Conservation (phyloP, 2,888 invertebrate species). For the Panopea generosa region DNA sequence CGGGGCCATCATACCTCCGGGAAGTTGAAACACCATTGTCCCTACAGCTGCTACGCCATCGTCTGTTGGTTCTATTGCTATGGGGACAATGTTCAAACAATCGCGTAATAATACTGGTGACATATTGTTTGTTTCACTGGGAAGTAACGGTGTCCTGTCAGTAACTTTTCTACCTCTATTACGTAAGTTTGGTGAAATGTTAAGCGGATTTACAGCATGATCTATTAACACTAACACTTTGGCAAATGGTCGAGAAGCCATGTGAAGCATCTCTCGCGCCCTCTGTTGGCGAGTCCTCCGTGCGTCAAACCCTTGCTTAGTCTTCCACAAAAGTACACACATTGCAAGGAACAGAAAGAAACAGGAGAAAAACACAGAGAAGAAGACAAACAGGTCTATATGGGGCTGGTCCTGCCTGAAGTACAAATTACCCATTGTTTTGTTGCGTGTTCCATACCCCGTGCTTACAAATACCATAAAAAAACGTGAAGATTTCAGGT, state of each 20-base stretch:
- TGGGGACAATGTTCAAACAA: slow-evolving; percentile 86
- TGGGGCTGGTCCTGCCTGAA: slow-evolving; percentile 98
- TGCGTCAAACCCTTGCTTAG: slow-evolving; percentile 94
- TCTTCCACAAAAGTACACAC: slow-evolving; percentile 98
- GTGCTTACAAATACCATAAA: slow-evolving; percentile 93
- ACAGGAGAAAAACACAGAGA: slow-evolving; percentile 98
- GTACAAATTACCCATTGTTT: slow-evolving; percentile 94
- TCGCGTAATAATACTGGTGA: slow-evolving; percentile 48
- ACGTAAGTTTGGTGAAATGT: slow-evolving; percentile 62
- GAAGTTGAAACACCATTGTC: slow-evolving; percentile 95
- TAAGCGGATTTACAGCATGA: slow-evolving; percentile 52
- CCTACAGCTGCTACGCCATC: slow-evolving; percentile 96
- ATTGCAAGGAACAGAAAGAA: slow-evolving; percentile 97
- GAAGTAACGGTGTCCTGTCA: slow-evolving; percentile 55
- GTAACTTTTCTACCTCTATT: slow-evolving; percentile 47
- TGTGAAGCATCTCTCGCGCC: slow-evolving; percentile 97
- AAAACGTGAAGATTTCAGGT: slow-evolving; percentile 94
- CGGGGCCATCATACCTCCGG: slow-evolving; percentile 91
- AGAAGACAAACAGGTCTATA: slow-evolving; percentile 98
- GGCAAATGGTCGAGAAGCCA: slow-evolving; percentile 96
- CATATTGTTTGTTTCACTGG: slow-evolving; percentile 41
- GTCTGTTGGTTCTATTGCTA: slow-evolving; percentile 95
- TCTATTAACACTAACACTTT: slow-evolving; percentile 90
- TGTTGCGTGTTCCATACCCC: slow-evolving; percentile 54
- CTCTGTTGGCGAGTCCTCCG: slow-evolving; percentile 94